Conservation (phyloP, 35 echinoderm and acorn worm species). For the Ophiothrix spiculata region DNA sequence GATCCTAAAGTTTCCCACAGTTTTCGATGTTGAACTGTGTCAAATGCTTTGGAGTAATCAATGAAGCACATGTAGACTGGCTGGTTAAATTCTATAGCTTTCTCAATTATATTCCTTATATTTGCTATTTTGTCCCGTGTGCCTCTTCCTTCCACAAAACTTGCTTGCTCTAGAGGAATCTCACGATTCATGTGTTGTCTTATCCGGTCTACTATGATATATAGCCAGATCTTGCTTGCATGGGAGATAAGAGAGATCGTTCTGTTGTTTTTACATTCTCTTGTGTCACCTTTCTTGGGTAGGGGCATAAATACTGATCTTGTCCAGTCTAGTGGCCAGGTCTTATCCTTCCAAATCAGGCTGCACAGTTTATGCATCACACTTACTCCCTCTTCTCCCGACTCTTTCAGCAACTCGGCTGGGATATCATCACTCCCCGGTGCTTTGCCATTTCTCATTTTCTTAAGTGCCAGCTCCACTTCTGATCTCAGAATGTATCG, state of each 20-base stretch:
- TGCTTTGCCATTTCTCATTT: conserved; percentile 19
- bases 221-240: conserved; percentile 10
- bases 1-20: conserved; percentile 19
- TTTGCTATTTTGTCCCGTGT: conserved; percentile 49
- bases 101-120: conserved; percentile 31
- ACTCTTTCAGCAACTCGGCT: conserved; percentile 7
- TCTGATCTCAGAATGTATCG: neutral
- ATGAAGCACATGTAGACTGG: conserved; percentile 42
- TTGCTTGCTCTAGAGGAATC: neutral
- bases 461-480: neutral
- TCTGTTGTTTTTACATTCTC: conserved; percentile 1
- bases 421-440: conserved; percentile 2
- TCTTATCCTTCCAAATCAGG: neutral
- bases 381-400: neutral
- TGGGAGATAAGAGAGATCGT: conserved; percentile 8
- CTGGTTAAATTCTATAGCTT: conserved; percentile 30
- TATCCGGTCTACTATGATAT: neutral
- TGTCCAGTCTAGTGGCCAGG: neutral
- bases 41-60: conserved; percentile 58
- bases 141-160: conserved; percentile 20
- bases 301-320: neutral
- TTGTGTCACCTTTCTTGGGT: neutral
- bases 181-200: neutral
- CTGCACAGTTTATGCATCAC: neutral
- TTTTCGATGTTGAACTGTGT: conserved; percentile 16